Conservation (phyloP, 2,113 vertebrate genomes). For the Piprites chloris region DNA sequence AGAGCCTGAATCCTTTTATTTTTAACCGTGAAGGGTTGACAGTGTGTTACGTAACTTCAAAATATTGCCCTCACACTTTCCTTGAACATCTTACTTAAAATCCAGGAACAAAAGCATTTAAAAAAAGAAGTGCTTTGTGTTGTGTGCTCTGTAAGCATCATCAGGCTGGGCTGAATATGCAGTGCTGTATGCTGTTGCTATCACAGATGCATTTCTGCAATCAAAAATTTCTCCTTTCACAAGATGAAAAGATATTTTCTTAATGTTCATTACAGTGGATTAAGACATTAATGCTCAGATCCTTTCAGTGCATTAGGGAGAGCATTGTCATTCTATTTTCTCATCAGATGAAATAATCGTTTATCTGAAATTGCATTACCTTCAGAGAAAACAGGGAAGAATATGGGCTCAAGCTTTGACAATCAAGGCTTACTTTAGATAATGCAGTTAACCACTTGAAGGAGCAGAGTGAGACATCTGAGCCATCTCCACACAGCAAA, state of each 20-base stretch:
- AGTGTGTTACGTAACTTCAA: conserved; percentile 34
- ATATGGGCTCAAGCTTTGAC: conserved; percentile 23
- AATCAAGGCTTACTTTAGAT: conserved; percentile 52
- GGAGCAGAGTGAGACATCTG: conserved; percentile 8
- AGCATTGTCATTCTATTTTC: background rate
- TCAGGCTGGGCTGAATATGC: background rate
- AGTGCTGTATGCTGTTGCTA: background rate
- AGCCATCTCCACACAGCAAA: background rate
- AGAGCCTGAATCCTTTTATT: conserved; percentile 38
- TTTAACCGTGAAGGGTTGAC: conserved; percentile 29
- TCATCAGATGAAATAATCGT: conserved; percentile 43
- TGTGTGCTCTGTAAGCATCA: background rate
- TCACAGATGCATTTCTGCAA: background rate
- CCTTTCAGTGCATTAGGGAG: conserved; percentile 27
- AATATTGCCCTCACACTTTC: conserved; percentile 23
- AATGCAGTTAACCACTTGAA: conserved; percentile 51
- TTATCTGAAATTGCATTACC: conserved; percentile 49
- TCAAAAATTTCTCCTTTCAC: background rate
- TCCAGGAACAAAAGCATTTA: background rate
- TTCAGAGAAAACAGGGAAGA: conserved; percentile 27
- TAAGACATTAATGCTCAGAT: conserved; percentile 27
- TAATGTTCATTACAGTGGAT: conserved; percentile 16
- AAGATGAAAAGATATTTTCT: conserved; percentile 47
- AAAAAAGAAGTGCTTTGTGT: background rate
- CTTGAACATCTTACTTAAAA: conserved; percentile 8